Base-by-base conservation (phyloP, 2,113 vertebrate genomes). In the Gambusia holbrooki region DNA sequence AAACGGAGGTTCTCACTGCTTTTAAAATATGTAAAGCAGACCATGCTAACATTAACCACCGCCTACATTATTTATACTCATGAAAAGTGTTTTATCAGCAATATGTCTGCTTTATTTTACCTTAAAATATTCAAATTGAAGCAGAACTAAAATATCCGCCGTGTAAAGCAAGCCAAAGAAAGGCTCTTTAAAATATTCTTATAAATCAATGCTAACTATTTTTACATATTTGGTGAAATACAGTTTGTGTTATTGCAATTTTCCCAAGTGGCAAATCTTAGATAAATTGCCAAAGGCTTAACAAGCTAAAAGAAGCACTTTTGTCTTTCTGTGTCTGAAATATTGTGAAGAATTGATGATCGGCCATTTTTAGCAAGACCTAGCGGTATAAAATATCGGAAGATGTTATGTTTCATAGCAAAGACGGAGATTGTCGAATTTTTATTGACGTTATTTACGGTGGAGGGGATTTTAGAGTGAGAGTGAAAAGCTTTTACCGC, bases 21-120 rank as follows among this genome's bases (percentile, higher is more conserved):
- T 91, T 91, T 93, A 93, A 94, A 90, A 92, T 93, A 93, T 93
- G 90, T 92, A 94, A 94, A 94, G 93, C 89, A 88, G 83, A 62
- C 84, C 82, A 92, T 84, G 88, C 86, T 92, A 91, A 92, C 87
- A 75, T 89, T 87, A 93, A 89, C 85, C 76, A 83, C 85, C 69
- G 84, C 86, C 89, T 90, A 83, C 89, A 88, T 92, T 92, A 94
- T 91, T 92, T 91, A 93, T 92, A 88, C 87, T 79, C 80, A 32
- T 80, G 74, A 88, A 85, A 91, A 93, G 86, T 90, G 90, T 89
- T 93, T 93, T 91, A 92, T 93, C 87, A 88, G 85, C 87, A 89
- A 84, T 75, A 77, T 71, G 85, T 82, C 76, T 87, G 74, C 84
- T 89, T 84, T 81, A 85, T 86, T 88, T 86, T 66, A 80, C 84